Evolutionary conservation across 2,797 vertebrate species (phyloP), one percentile per base, ranked within the genome.

Genomic region (Coregonus suidteri): DNA sequence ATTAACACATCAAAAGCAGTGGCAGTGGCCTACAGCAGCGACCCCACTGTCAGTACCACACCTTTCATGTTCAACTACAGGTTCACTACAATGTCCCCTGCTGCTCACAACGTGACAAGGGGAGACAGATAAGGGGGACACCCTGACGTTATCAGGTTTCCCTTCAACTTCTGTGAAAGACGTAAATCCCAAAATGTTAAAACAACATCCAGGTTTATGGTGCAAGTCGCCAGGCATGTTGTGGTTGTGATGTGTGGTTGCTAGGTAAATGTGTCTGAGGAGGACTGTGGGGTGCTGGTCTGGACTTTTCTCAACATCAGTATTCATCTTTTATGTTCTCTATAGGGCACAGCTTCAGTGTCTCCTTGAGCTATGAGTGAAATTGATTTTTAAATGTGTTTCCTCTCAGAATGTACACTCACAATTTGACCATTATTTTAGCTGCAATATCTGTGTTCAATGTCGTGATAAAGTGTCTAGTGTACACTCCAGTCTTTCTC

Each of bases 1-100:
- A 93, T 94, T 93, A 93, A 92, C 91, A 93, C 92, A 93, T 94
- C 93, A 94, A 93, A 93, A 92, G 91, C 90, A 51, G 86, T 86
- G 90, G 86, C 77, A 64, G 78, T 80, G 91, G 89, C 91, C 91
- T 91, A 90, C 90, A 92, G 91, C 91, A 77, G 88, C 86, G 82
- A 90, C 85, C 81, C 59, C 90, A 87, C 86, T 88, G 86, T 85
- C 90, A 87, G 87, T 84, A 86, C 91, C 88, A 83, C 91, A 93
- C 92, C 93, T 93, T 94, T 94, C 92, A 93, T 93, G 92, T 93
- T 92, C 90, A 89, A 90, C 90, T 92, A 54, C 92, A 93, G 91
- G 91, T 93, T 92, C 91, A 87, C 88, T 73, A 91, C 90, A 89
- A 93, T 93, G 92, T 93, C 90, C 89, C 86, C 79, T 91, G 18